A percentile compares a stretch with the other conserved stretches of the same genome.
These are phyloP conservation scores for Clarias magur DNA, from an alignment of 2,113 vertebrate genomes.

Conservation along the genomic window DNA sequence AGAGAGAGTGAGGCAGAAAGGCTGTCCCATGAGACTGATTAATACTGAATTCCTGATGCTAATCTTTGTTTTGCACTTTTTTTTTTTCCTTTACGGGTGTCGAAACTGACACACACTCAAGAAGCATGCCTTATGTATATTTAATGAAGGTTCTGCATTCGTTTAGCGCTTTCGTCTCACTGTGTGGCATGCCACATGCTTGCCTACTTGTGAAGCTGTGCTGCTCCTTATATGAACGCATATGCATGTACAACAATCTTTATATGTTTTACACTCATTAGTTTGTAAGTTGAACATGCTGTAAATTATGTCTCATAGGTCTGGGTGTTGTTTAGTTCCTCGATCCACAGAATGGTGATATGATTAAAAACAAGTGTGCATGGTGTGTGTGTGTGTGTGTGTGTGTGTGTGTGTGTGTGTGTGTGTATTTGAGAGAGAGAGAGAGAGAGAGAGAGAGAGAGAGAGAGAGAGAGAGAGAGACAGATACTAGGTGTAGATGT, in stretches of 20 bases:
- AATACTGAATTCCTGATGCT: constrained; percentile 60
- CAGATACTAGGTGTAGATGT: constrained; percentile 21
- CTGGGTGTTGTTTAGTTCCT: background rate
- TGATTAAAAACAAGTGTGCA: background rate
- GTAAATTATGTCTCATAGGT: constrained; percentile 17
- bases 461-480: constrained; percentile 44
- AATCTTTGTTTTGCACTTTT: constrained; percentile 60
- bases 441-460: background rate
- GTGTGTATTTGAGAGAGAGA: background rate
- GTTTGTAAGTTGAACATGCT: constrained; percentile 3
- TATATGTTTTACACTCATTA: constrained; percentile 28
- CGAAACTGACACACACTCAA: constrained; percentile 54
- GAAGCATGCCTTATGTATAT: constrained; percentile 55
- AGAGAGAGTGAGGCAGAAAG: constrained; percentile 9
- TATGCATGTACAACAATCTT: background rate
- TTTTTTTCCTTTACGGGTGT: constrained; percentile 53
- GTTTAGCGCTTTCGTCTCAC: constrained; percentile 45
- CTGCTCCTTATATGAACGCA: constrained; percentile 16
- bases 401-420: background rate
- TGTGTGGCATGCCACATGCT: constrained; percentile 42
- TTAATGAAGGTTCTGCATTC: constrained; percentile 57
- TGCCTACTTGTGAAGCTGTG: constrained; percentile 21
- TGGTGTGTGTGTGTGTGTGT: background rate
- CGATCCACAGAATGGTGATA: background rate
- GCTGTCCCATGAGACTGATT: constrained; percentile 58